Evolutionary conservation across 2,888 invertebrate species (phyloP).

Genomic region (Caenorhabditis panamensis): DNA sequence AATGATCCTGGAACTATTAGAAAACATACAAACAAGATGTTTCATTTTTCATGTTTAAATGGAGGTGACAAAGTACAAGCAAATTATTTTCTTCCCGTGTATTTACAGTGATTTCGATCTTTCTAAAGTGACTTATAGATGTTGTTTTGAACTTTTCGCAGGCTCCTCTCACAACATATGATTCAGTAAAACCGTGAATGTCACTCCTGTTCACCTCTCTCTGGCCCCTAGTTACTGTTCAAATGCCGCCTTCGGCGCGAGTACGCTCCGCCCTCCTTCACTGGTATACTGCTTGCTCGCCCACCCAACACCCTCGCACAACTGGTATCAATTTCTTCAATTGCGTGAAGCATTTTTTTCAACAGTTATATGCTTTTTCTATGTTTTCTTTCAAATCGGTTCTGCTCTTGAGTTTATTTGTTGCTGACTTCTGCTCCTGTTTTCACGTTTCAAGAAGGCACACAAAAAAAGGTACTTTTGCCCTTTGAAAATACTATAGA

Average conservation of each 20-base stretch:
- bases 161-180: conserved; percentile 23
- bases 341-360: conserved; percentile 1
- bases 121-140: neutral
- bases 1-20: too few species aligned
- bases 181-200: conserved; percentile 30
- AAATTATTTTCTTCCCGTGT: too few species aligned
- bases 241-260: conserved; percentile 9
- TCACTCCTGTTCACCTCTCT: neutral
- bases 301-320: conserved; percentile 12
- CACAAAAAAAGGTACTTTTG: conserved; percentile 6
- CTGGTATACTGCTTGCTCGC: conserved; percentile 6
- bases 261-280: conserved; percentile 1
- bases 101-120: too few species aligned
- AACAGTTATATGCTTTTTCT: conserved; percentile 35
- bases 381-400: conserved; percentile 35
- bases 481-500: neutral
- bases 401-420: conserved; percentile 18
- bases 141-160: conserved; percentile 10
- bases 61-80: too few species aligned
- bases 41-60: too few species aligned
- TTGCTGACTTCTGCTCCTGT: neutral
- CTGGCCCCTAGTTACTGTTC: conserved; percentile 26
- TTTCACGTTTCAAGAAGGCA: conserved; percentile 31
- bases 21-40: too few species aligned
- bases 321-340: conserved; percentile 49